Percentiles rank a stretch among this genome's conserved stretches.
These are phyloP conservation scores for Dorcus parallelipipedus DNA, from an alignment of 2,888 invertebrate species.

Conservation along the genomic window DNA sequence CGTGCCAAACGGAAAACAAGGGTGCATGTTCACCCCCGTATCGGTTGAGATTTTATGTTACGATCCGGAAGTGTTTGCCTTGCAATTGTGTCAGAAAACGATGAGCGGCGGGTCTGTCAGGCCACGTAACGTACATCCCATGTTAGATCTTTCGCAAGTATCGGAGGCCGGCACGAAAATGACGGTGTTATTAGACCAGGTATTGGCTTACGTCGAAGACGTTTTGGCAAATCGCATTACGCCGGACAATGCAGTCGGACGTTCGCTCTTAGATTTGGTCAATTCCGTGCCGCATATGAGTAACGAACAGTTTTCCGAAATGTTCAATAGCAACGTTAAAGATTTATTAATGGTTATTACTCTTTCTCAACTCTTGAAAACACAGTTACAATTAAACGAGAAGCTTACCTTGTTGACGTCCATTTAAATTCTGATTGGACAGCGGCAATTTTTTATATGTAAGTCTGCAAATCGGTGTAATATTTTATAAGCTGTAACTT, in stretches of 20 bases:
- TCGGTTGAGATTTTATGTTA: slow-evolving; percentile 85
- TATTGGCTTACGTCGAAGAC: slow-evolving; percentile 86
- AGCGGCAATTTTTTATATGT: too few species aligned
- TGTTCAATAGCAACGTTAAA: slow-evolving; percentile 95
- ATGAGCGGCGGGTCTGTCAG: slow-evolving; percentile 52
- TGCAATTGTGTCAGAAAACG: slow-evolving; percentile 83
- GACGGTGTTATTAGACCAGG: slow-evolving; percentile 71
- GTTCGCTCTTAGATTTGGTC: slow-evolving; percentile 85
- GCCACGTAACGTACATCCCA: slow-evolving; percentile 42
- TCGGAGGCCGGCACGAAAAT: slow-evolving; percentile 81
- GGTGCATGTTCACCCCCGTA: slow-evolving; percentile 95
- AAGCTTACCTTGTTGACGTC: slow-evolving; percentile 85
- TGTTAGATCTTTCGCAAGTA: slow-evolving; percentile 62
- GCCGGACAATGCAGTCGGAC: slow-evolving; percentile 84
- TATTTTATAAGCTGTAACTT: too few species aligned
- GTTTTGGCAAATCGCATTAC: slow-evolving; percentile 76
- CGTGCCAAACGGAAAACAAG: slow-evolving; percentile 88
- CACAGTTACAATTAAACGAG: slow-evolving; percentile 94
- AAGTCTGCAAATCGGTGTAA: too few species aligned
- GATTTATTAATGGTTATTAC: slow-evolving; percentile 97
- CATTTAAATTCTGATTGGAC: slow-evolving; percentile 31
- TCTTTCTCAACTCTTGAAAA: slow-evolving; percentile 91
- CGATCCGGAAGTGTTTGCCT: slow-evolving; percentile 84
- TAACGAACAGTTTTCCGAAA: slow-evolving; percentile 85
- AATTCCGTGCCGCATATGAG: slow-evolving; percentile 90